Evolutionary conservation across 2,888 invertebrate genomes (phyloP).

Genomic region (Orgyia antiqua): DNA sequence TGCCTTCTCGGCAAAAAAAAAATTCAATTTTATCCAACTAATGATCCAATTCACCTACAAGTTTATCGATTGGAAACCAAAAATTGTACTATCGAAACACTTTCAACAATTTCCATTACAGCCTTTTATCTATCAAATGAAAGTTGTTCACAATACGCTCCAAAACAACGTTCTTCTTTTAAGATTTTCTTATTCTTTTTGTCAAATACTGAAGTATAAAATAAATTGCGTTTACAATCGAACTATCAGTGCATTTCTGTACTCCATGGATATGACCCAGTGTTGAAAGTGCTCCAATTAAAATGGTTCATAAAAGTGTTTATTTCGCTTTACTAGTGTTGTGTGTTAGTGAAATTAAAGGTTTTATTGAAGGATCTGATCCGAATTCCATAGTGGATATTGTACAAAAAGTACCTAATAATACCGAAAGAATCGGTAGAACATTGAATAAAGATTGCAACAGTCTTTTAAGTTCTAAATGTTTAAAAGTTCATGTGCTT

Average conservation of each 20-base stretch:
- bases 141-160: constrained; percentile 51
- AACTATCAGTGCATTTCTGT: constrained; percentile 47
- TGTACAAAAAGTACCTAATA: constrained; percentile 29
- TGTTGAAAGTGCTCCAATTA: constrained; percentile 36
- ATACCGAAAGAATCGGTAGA: constrained; percentile 49
- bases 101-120: constrained; percentile 43
- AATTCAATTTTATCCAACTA: too few relatives aligned
- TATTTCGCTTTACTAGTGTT: constrained; percentile 33
- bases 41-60: constrained; percentile 19
- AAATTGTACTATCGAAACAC: constrained; percentile 24
- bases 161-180: constrained; percentile 42
- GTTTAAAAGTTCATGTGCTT: constrained; percentile 87
- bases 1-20: too few relatives aligned
- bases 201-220: constrained; percentile 51
- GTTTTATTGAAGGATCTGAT: constrained; percentile 48
- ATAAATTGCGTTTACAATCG: constrained; percentile 43
- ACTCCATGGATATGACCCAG: constrained; percentile 47
- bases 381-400: constrained; percentile 37
- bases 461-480: constrained; percentile 80
- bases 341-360: constrained; percentile 29
- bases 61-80: constrained; percentile 29
- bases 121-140: constrained; percentile 41
- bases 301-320: constrained; percentile 51
- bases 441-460: constrained; percentile 63
- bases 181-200: constrained; percentile 47